Conservation (phyloP, 1,140 invertebrate genomes). For the Trinorchestia longiramus region DNA sequence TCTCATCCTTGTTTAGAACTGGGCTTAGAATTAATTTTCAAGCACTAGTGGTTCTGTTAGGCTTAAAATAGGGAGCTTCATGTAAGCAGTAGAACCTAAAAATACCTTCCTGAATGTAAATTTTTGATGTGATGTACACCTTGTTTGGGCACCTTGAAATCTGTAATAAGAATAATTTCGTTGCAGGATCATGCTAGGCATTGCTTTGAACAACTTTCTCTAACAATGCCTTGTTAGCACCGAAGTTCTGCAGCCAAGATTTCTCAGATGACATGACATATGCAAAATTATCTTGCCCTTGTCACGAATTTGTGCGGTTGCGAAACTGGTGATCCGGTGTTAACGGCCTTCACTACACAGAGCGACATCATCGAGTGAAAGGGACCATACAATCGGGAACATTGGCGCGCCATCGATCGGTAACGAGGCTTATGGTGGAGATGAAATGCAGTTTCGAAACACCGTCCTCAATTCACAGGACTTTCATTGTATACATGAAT, state of each 20-base stretch:
- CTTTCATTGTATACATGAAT: background rate
- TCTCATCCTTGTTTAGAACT: too few relatives aligned
- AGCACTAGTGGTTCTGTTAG: too few relatives aligned
- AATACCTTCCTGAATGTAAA: too few relatives aligned
- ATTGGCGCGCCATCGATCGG: background rate
- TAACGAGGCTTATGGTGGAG: background rate
- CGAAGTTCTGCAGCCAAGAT: background rate
- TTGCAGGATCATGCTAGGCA: too few relatives aligned
- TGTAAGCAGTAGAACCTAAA: too few relatives aligned
- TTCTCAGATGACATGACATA: background rate
- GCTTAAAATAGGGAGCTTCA: too few relatives aligned
- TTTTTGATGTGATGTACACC: too few relatives aligned
- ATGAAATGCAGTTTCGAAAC: background rate
- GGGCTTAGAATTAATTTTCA: too few relatives aligned
- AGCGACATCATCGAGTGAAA: background rate
- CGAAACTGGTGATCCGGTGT: background rate
- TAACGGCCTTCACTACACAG: background rate
- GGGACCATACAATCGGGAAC: background rate
- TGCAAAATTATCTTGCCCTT: background rate
- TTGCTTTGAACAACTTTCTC: too few relatives aligned
- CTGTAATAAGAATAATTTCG: too few relatives aligned
- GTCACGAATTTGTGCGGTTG: background rate
- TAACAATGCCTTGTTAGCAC: too few relatives aligned
- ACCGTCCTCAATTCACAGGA: background rate
- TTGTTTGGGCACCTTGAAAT: too few relatives aligned